Evolutionary conservation across 2,113 vertebrate genomes (phyloP).

Genomic region (Siphamia tubifer): DNA sequence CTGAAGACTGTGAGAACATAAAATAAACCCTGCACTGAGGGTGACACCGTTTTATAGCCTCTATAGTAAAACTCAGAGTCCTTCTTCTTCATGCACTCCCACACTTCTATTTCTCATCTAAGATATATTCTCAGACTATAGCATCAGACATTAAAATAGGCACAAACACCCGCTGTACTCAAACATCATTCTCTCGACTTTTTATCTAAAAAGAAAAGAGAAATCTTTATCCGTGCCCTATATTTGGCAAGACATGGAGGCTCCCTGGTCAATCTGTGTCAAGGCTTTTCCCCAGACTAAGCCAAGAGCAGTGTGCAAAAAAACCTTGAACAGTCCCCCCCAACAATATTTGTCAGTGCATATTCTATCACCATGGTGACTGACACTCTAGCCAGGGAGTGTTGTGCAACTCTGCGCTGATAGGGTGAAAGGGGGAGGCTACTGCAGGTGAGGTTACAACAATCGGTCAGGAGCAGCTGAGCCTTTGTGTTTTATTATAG

Average conservation of each 20-base stretch:
- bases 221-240: conserved; percentile 40
- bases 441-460: conserved; percentile 35
- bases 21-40: conserved; percentile 39
- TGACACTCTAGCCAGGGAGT: conserved; percentile 48
- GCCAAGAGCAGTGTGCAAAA: conserved; percentile 12
- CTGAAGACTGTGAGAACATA: conserved; percentile 30
- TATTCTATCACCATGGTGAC: conserved; percentile 67
- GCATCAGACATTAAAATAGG: background rate
- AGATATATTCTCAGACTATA: conserved; percentile 4
- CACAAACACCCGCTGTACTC: background rate
- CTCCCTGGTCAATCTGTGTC: conserved; percentile 54
- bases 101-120: background rate
- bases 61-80: conserved; percentile 1
- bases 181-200: background rate
- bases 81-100: background rate
- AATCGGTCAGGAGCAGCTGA: conserved; percentile 38
- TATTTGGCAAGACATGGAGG: conserved; percentile 41
- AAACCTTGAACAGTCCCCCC: conserved; percentile 36
- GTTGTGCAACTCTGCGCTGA: conserved; percentile 56
- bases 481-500: conserved; percentile 50
- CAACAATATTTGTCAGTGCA: conserved; percentile 64
- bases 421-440: conserved; percentile 15
- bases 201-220: background rate
- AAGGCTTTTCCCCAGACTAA: conserved; percentile 41
- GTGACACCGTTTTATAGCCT: conserved; percentile 42